A percentile compares a stretch with the other conserved stretches of the same genome.
Evolutionary conservation across 2,113 vertebrate genomes (phyloP).

Genomic region (Chaetura pelagica): DNA sequence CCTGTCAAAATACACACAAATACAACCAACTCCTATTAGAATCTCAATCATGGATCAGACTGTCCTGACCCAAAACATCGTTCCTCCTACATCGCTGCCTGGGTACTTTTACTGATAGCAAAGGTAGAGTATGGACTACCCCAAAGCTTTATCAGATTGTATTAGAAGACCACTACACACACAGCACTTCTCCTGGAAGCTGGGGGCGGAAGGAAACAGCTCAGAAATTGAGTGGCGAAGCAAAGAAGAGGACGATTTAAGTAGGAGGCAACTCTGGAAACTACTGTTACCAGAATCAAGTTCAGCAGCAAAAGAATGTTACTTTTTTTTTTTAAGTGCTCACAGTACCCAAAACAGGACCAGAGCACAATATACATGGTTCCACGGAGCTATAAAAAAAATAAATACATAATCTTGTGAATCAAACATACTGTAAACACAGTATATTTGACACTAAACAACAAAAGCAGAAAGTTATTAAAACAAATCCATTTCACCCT

Average conservation of each 20-base stretch:
- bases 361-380: neutral
- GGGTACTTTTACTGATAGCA: neutral
- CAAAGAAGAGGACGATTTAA: neutral
- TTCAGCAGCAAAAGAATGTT: neutral
- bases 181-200: conserved; percentile 22
- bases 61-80: neutral
- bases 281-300: conserved; percentile 23
- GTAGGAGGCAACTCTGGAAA: neutral
- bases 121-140: neutral
- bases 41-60: neutral
- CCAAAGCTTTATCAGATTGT: neutral
- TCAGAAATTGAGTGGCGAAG: conserved; percentile 9
- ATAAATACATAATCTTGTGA: neutral
- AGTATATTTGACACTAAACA: neutral
- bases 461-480: neutral
- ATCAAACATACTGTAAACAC: neutral
- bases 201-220: conserved; percentile 6
- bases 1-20: neutral
- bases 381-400: neutral
- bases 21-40: neutral
- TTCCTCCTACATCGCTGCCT: neutral
- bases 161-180: neutral
- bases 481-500: neutral
- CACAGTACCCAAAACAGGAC: neutral
- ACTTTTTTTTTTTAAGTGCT: neutral